These are phyloP conservation scores for Hozukius guyotensis DNA, from an alignment of 2,797 vertebrate species.

Conservation along the genomic window DNA sequence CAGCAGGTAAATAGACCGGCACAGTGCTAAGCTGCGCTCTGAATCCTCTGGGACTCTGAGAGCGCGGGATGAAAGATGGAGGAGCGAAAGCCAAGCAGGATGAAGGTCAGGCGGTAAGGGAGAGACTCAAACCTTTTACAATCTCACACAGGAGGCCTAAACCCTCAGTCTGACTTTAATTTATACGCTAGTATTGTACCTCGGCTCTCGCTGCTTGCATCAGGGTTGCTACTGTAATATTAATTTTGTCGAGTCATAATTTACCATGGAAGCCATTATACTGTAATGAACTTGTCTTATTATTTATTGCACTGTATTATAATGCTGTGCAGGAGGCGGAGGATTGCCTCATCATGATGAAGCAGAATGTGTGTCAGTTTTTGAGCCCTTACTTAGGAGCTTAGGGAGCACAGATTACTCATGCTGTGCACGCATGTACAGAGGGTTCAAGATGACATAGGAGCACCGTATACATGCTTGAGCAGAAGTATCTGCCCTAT, in stretches of 20 bases:
- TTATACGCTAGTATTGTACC: neutral
- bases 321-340: neutral
- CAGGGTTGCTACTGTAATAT: neutral
- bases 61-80: slow-evolving; percentile 56
- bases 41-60: slow-evolving; percentile 34
- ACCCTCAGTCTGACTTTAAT: slow-evolving; percentile 28
- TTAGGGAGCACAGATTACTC: slow-evolving; percentile 1
- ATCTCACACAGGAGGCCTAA: slow-evolving; percentile 32
- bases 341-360: slow-evolving; percentile 8
- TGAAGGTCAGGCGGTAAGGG: slow-evolving; percentile 62
- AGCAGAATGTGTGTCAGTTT: slow-evolving; percentile 1
- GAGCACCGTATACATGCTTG: neutral
- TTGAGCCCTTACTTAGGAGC: neutral
- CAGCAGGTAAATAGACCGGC: slow-evolving; percentile 1
- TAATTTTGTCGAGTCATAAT: slow-evolving; percentile 21
- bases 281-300: neutral
- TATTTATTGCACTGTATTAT: neutral
- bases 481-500: neutral
- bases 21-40: slow-evolving; percentile 25
- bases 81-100: slow-evolving; percentile 31
- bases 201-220: neutral
- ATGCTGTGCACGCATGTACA: slow-evolving; percentile 7
- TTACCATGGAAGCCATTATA: neutral
- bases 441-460: neutral
- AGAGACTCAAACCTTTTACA: slow-evolving; percentile 44